A percentile compares a stretch with the other conserved stretches of the same genome.
These are phyloP conservation scores for Brevipalpus yothersi DNA, from an alignment of 1,140 invertebrate genomes.

Conservation along the genomic window DNA sequence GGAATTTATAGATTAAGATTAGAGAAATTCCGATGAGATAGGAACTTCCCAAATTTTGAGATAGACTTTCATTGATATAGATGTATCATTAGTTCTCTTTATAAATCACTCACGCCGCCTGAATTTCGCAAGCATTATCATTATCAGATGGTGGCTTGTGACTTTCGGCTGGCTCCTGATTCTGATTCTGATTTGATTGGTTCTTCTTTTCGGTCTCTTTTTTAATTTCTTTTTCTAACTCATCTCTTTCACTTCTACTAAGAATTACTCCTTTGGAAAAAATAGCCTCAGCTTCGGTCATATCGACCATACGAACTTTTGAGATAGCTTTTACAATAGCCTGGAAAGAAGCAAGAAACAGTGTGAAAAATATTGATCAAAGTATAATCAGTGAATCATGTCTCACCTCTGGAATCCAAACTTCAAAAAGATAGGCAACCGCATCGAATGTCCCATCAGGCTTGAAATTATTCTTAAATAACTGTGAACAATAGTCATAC, in stretches of 20 bases:
- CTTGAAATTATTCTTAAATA: conserved; percentile 7
- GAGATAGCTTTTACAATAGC: conserved; percentile 1
- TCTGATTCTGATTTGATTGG: background rate
- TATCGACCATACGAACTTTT: background rate
- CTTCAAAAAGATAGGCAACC: conserved; percentile 8
- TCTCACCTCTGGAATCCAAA: conserved; percentile 10
- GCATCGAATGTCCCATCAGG: conserved; percentile 1
- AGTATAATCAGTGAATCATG: background rate
- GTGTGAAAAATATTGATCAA: background rate
- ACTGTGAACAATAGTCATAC: conserved; percentile 8
- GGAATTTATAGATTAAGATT: too few relatives aligned
- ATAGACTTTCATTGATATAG: too few relatives aligned
- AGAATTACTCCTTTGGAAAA: conserved; percentile 3
- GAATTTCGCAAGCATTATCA: too few relatives aligned
- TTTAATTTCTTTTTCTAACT: background rate
- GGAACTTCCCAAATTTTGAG: too few relatives aligned
- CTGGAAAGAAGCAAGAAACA: background rate
- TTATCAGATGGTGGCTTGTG: too few relatives aligned
- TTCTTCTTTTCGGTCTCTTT: conserved; percentile 2
- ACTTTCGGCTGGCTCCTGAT: background rate
- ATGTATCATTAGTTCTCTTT: too few relatives aligned
- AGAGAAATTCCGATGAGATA: too few relatives aligned
- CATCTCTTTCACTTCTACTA: conserved; percentile 1
- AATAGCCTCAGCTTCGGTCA: background rate
- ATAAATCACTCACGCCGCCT: too few relatives aligned